These are phyloP conservation scores for Drosophila bocki DNA, from an alignment of 1,140 invertebrate species.

Conservation along the genomic window DNA sequence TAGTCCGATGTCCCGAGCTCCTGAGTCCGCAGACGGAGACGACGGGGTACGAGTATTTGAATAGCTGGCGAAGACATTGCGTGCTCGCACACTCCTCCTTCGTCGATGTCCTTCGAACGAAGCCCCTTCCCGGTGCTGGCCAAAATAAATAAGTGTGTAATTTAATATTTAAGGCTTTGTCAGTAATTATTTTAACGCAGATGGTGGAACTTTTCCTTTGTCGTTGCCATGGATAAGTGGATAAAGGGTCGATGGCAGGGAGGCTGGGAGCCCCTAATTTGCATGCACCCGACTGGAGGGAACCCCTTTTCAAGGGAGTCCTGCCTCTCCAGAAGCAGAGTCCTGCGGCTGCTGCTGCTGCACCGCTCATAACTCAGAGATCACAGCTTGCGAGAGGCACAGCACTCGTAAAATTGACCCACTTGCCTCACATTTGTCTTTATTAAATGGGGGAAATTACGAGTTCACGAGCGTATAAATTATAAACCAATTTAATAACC, in stretches of 20 bases:
- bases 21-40: background rate
- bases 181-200: constrained; percentile 77
- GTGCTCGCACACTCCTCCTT: constrained; percentile 45
- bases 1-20: background rate
- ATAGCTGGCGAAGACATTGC: constrained; percentile 67
- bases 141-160: constrained; percentile 82
- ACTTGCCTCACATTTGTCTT: constrained; percentile 77
- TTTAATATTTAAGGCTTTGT: constrained; percentile 81
- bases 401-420: constrained; percentile 38
- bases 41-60: constrained; percentile 71
- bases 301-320: background rate
- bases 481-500: constrained; percentile 81
- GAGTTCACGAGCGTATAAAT: constrained; percentile 66
- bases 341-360: constrained; percentile 1
- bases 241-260: background rate
- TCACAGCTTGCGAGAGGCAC: constrained; percentile 21
- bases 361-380: constrained; percentile 42
- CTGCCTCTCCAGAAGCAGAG: background rate
- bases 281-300: constrained; percentile 12
- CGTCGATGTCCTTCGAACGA: constrained; percentile 46
- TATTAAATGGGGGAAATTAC: constrained; percentile 73
- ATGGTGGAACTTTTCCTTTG: constrained; percentile 54
- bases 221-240: constrained; percentile 18
- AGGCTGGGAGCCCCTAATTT: constrained; percentile 1
- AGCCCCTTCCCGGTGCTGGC: constrained; percentile 23